Base-by-base conservation (phyloP, 37 sponge, comb jelly and placozoan genomes). In the Eunapius fragilis region DNA sequence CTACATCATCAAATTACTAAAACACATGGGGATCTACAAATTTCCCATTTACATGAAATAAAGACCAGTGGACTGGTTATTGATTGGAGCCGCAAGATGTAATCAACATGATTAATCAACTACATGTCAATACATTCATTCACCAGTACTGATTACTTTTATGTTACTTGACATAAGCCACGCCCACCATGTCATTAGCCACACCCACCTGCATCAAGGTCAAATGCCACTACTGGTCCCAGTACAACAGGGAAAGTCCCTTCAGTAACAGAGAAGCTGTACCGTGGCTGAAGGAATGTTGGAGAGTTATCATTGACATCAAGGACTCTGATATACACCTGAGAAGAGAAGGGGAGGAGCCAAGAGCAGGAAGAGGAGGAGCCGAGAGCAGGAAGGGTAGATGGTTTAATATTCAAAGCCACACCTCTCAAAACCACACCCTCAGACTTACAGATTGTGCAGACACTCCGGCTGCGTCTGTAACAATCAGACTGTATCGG, bases 261-360 rank as follows among this genome's bases (percentile, higher is more conserved):
- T 83, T 90, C 91, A 3, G 17, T 3, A 12, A 90, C 78, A 70
- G 35, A 77, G 35, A 81, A 75, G 6, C 25, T 10, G 33, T 69
- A 80, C 0, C 47, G 41, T 13, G 81, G 71, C 11, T 70, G 49
- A 5, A 30, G 32, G 25, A 87, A 81, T 35, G 31, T 77, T 25
- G 91, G 91, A 9, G 9, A 30, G 32, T 85, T 90, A 72, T 90
- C 91, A 33, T 90, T 90, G 68, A 90, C 86, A 70, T 90, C 91
- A 27, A 75, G 41, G 31, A 90, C 82, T 10, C 77, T 81, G 33
- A 87, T 68, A 35, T 68, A 77, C n/a, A 87, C 82, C 70, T 23
- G 32, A 31, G 74, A n/a, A 25, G 74, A 28, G 2, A 32, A 3
- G 75, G 35, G 75, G 32, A 31, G 75, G 75, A 75, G 75, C 0